Evolutionary conservation across 2,888 invertebrate species (phyloP).

Genomic region (Habrosyne pyritoides): DNA sequence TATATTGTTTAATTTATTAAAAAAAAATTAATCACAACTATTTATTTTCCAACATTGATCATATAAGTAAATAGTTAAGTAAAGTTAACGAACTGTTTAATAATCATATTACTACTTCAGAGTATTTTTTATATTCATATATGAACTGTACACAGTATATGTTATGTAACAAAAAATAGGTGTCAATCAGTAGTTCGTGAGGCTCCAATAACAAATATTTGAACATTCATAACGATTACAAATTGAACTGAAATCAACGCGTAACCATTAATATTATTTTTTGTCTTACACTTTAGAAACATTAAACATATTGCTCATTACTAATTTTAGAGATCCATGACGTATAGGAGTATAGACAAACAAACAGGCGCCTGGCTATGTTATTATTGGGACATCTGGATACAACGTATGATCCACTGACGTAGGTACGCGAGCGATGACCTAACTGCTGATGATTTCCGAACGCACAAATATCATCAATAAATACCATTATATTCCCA

Average conservation of each 20-base stretch:
- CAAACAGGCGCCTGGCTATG: slow-evolving; percentile 33
- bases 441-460: slow-evolving; percentile 23
- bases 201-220: background rate
- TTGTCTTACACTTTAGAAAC: background rate
- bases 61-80: background rate
- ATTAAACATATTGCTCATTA: slow-evolving; percentile 30
- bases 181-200: background rate
- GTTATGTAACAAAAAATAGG: background rate
- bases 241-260: background rate
- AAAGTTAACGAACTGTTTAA: background rate
- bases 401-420: slow-evolving; percentile 27
- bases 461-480: slow-evolving; percentile 18
- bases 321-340: slow-evolving; percentile 53
- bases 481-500: slow-evolving; percentile 20
- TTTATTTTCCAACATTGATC: background rate
- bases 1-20: too few species aligned
- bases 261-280: background rate
- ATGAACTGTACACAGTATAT: background rate
- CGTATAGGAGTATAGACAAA: slow-evolving; percentile 51
- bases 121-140: background rate
- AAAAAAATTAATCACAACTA: too few species aligned
- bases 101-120: background rate
- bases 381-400: slow-evolving; percentile 64
- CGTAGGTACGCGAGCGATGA: slow-evolving; percentile 43
- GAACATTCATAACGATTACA: background rate